Evolutionary conservation across 2,113 vertebrate species (phyloP), one percentile per base, ranked within the genome.

Genomic region (Verasper variegatus): DNA sequence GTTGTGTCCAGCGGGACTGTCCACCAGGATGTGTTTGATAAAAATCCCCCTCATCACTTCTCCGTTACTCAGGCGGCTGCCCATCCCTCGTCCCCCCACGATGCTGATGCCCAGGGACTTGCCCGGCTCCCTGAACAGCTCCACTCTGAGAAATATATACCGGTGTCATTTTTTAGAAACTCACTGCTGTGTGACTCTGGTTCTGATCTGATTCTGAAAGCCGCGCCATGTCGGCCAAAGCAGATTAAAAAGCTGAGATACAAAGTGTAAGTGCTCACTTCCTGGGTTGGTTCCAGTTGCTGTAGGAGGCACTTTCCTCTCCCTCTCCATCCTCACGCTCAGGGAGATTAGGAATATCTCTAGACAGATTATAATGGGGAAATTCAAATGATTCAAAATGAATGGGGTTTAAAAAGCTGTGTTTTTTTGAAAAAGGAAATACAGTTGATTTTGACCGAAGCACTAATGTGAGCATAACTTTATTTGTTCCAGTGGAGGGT

Each of bases 11-110:
- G 98, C 98, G 13, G 98, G 98, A 82, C 97, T 99, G 87, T 99
- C 97, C 82, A 97, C 96, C 71, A 99, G 93, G 84, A 99, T 96
- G 57, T 99, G 98, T 62, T 99, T 99, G 85, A 99, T 97, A 83
- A 99, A 99, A 91, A 99, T 98, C 56, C 98, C 98, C 81, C 98
- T 95, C 97, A 98, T 98, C 78, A 99, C 95, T 92, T 99, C 98
- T 23, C 98, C 98, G 0, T 95, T 99, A 93, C 94, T 98, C 57
- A 99, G 92, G 0, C 98, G 97, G 84, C 97, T 99, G 72, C 98
- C 98, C 98, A 99, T 99, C 49, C 98, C 97, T 79, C 97, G 93
- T 64, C 98, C 98, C 71, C 98, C 98, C 58, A 99, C 97, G 62
- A 99, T 99, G 80, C 98, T 99, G 92, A 99, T 99, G 55, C 98